phyloP scores from a whole-genome alignment of 1,140 invertebrate species.

The Musca vetustissima region DNA sequence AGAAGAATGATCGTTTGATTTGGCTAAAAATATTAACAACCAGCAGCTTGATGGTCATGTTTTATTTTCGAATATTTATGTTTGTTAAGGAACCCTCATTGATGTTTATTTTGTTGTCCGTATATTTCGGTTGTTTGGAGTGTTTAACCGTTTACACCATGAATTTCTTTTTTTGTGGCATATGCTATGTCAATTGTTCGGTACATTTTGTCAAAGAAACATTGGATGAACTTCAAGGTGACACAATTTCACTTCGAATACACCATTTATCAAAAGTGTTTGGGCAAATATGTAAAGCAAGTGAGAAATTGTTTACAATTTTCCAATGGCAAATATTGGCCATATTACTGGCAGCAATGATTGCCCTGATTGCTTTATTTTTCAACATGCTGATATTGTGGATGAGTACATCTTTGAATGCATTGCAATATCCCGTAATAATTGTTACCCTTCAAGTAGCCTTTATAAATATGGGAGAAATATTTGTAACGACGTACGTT shows the following conservation, averaged over 20 bases:
- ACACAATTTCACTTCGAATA: too few species aligned
- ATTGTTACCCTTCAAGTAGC: background rate
- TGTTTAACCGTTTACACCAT: background rate
- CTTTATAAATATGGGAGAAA: background rate
- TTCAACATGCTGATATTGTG: background rate
- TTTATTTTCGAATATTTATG: background rate
- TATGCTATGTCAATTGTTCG: slow-evolving; percentile 4
- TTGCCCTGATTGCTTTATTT: background rate
- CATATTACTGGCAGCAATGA: background rate
- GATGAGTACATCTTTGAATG: background rate
- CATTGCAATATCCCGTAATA: background rate
- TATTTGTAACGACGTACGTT: background rate
- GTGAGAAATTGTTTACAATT: background rate
- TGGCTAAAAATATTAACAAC: background rate
- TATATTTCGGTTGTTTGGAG: slow-evolving; percentile 1
- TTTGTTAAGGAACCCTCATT: background rate
- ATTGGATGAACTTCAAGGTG: background rate
- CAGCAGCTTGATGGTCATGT: background rate
- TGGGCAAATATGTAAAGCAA: too few species aligned
- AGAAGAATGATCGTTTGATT: background rate
- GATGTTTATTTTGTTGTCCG: background rate
- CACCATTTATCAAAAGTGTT: too few species aligned
- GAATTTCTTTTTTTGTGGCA: slow-evolving; percentile 1
- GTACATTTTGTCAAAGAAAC: background rate
- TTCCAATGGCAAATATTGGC: slow-evolving; percentile 14